These are phyloP conservation scores for Chrysina gloriosa DNA, from an alignment of 2,888 invertebrate genomes.

Conservation along the genomic window DNA sequence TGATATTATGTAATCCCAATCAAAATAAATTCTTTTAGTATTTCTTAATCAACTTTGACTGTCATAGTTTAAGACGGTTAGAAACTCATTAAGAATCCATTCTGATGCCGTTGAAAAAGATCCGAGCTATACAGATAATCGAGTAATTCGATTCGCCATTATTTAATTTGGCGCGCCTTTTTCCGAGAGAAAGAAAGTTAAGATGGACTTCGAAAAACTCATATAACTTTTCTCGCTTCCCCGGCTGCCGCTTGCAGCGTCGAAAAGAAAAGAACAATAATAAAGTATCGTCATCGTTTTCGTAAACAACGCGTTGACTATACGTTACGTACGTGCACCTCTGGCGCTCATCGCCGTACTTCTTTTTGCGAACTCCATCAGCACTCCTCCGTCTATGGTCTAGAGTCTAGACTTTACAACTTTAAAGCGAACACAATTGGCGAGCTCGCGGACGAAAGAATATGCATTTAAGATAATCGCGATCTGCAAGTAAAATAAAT, in stretches of 20 bases:
- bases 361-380: not conserved
- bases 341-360: not conserved
- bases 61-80: not conserved
- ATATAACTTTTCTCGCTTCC: not conserved
- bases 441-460: not conserved
- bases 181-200: not conserved
- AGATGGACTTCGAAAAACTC: not conserved
- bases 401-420: constrained; percentile 7
- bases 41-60: too few relatives aligned
- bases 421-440: constrained; percentile 4
- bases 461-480: constrained; percentile 4
- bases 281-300: not conserved
- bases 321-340: not conserved
- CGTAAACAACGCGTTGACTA: not conserved
- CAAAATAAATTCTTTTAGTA: too few relatives aligned
- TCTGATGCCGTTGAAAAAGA: not conserved
- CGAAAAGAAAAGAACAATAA: not conserved
- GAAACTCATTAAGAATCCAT: not conserved
- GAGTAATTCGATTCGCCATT: not conserved
- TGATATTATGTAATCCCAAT: too few relatives aligned
- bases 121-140: not conserved
- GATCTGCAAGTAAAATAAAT: constrained; percentile 17
- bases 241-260: not conserved
- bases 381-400: not conserved
- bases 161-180: not conserved